These are phyloP conservation scores for Glaucomys volans DNA, from an alignment of 2,113 vertebrate genomes.

Conservation along the genomic window DNA sequence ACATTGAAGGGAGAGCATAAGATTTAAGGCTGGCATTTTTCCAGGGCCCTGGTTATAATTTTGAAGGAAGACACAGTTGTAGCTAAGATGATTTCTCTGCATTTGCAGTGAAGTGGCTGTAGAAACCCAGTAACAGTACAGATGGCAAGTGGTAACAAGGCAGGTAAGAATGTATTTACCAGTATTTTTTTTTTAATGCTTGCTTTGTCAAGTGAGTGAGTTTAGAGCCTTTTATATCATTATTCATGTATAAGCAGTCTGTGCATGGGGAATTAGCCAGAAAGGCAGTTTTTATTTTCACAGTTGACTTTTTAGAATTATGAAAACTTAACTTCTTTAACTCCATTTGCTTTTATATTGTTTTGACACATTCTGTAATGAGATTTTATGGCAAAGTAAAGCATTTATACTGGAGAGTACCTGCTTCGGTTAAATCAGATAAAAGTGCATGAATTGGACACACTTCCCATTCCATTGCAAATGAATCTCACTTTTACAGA, in stretches of 20 bases:
- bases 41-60: not conserved
- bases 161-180: conserved; percentile 59
- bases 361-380: conserved; percentile 64
- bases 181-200: conserved; percentile 25
- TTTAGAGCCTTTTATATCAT: conserved; percentile 49
- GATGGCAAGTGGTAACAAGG: conserved; percentile 55
- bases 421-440: conserved; percentile 66
- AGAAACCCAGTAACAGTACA: conserved; percentile 59
- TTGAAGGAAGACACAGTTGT: not conserved
- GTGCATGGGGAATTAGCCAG: conserved; percentile 56
- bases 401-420: conserved; percentile 61
- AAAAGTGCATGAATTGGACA: conserved; percentile 55
- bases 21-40: not conserved
- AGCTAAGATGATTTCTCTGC: conserved; percentile 59
- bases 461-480: not conserved
- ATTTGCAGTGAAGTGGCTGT: conserved; percentile 12
- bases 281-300: conserved; percentile 73
- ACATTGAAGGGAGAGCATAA: not conserved
- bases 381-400: conserved; percentile 72
- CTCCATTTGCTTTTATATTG: conserved; percentile 48
- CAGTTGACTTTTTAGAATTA: conserved; percentile 72
- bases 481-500: conserved; percentile 19
- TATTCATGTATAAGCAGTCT: conserved; percentile 55
- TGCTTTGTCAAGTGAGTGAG: conserved; percentile 60
- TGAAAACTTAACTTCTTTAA: conserved; percentile 73